Evolutionary conservation across 1,140 invertebrate species (phyloP).

Genomic region (Drosophila bifasciata): DNA sequence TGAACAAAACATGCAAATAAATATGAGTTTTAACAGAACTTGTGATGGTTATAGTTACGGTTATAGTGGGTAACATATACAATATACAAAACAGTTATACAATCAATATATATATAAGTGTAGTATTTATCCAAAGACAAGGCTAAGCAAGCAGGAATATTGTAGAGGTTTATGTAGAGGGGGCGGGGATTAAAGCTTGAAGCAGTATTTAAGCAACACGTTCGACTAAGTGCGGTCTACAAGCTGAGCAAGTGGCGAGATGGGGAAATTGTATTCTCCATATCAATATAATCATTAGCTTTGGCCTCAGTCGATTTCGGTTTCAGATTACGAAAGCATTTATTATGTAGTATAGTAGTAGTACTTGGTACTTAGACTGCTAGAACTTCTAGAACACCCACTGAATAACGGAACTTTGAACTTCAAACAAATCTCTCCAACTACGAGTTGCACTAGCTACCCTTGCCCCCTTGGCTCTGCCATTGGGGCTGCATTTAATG

Average conservation of each 20-base stretch:
- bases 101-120: slow-evolving; percentile 11
- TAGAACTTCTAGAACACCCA: slow-evolving; percentile 57
- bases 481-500: slow-evolving; percentile 12
- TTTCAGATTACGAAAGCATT: slow-evolving; percentile 50
- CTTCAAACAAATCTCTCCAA: slow-evolving; percentile 34
- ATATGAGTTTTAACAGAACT: slow-evolving; percentile 55
- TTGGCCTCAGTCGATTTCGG: slow-evolving; percentile 33
- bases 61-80: no score
- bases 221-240: slow-evolving; percentile 47
- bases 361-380: slow-evolving; percentile 52
- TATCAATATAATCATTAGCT: slow-evolving; percentile 24
- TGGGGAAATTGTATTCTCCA: slow-evolving; percentile 20
- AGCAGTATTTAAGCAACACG: slow-evolving; percentile 50
- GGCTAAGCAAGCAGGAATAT: slow-evolving; percentile 47
- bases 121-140: slow-evolving; percentile 19
- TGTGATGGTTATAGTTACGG: slow-evolving; percentile 33
- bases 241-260: slow-evolving; percentile 50
- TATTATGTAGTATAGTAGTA: slow-evolving; percentile 19
- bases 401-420: slow-evolving; percentile 20
- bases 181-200: slow-evolving; percentile 56
- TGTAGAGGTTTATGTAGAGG: slow-evolving; percentile 15
- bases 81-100: slow-evolving; percentile 42
- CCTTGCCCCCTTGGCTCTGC: slow-evolving; percentile 24
- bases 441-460: slow-evolving; percentile 51
- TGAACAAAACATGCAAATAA: slow-evolving; percentile 60